These are phyloP conservation scores for Leptinotarsa tumamoca DNA, from an alignment of 2,888 invertebrate species.

Conservation along the genomic window DNA sequence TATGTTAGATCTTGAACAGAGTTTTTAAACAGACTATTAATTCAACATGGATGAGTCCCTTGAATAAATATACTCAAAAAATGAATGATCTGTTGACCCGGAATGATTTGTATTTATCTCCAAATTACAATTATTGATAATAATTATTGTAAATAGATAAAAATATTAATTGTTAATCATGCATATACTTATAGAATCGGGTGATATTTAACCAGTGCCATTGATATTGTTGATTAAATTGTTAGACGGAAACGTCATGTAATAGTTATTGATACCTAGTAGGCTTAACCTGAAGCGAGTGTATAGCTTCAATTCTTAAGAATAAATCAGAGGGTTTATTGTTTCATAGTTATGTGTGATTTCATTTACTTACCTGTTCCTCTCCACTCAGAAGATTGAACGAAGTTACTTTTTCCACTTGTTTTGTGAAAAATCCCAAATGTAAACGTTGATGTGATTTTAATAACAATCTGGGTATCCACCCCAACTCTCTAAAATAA, in stretches of 20 bases:
- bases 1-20: background rate
- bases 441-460: no score
- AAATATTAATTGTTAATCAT: conserved; percentile 64
- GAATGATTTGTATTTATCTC: conserved; percentile 48
- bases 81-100: conserved; percentile 53
- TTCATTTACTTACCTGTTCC: background rate
- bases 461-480: no score
- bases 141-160: conserved; percentile 57
- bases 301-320: conserved; percentile 65
- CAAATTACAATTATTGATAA: conserved; percentile 50
- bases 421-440: no score
- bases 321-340: conserved; percentile 68
- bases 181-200: conserved; percentile 67
- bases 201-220: conserved; percentile 69
- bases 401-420: no score
- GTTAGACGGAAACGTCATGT: conserved; percentile 65
- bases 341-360: conserved; percentile 45
- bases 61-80: conserved; percentile 8
- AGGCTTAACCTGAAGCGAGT: conserved; percentile 64
- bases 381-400: no score
- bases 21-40: background rate
- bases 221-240: conserved; percentile 68
- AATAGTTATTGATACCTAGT: conserved; percentile 65
- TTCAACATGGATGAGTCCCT: background rate
- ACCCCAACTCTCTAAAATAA: no score